Base-by-base conservation (phyloP, 1,140 invertebrate genomes). In the Ips typographus region DNA sequence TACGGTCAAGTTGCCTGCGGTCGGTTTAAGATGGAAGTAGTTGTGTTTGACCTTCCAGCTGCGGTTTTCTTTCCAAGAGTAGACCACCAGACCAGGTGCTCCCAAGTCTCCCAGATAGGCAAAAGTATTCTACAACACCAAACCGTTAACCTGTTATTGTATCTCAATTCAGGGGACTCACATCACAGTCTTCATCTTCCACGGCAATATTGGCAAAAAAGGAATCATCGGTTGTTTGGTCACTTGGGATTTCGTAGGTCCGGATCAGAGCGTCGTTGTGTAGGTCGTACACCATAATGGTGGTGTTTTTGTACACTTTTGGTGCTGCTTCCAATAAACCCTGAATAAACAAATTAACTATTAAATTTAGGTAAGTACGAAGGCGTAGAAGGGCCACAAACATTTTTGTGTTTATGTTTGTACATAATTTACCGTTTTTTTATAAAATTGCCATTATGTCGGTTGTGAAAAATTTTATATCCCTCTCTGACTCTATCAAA, bases 171-270 rank as follows among this genome's bases (percentile, higher is more conserved):
- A 22, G 22, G 22, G 8, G 5, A 2, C 84, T 85, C 60, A 89
- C 85, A 1, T 87, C 84, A 69, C 90, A 91, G 42, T 87, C 85
- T 0, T 80, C 80, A 77, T 90, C 89, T 77, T 91, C 89, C 0
- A 92, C 85, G 0, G 89, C 88, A 42, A 93, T 87, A 74, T 91
- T 92, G 1, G 89, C 89, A 70, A 92, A 90, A 59, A 92, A 86
- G 1, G 89, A 90, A 42, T 88, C 85, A 66, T 87, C 79, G 60
- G 89, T 90, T 1, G 86, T 80, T 75, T 91, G 88, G 0, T 83
- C 83, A 1, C 80, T 76, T 0, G 89, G 88, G 22, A 92, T 83
- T 2, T 80, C 75, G 70, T 87, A 89, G 44, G 85, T 85, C 51
- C 88, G 81, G 4, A 91, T 62, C 38, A 91, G 74, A 60, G 84